Evolutionary conservation across 2,888 invertebrate genomes (phyloP).

Genomic region (Tipula lateralis): DNA sequence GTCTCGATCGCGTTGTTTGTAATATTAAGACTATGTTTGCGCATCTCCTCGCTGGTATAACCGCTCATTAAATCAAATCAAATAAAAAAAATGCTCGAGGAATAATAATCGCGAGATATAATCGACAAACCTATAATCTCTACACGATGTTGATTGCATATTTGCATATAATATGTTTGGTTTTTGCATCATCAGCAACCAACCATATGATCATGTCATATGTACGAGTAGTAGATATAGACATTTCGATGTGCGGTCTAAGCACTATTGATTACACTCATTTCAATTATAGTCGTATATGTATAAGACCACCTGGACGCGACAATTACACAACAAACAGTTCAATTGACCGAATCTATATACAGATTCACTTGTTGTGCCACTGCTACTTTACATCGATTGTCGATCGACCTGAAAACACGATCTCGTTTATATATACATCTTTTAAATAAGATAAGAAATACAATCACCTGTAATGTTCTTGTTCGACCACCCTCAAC

Average conservation of each 20-base stretch:
- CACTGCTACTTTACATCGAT: background rate
- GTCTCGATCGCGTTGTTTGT: constrained; percentile 12
- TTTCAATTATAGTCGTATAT: too few relatives aligned
- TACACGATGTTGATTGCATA: background rate
- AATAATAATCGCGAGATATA: background rate
- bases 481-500: constrained; percentile 6
- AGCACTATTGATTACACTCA: background rate
- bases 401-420: background rate
- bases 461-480: background rate
- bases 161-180: background rate
- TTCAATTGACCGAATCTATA: background rate
- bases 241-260: background rate
- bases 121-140: constrained; percentile 24
- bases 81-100: background rate
- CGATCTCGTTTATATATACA: background rate
- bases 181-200: background rate
- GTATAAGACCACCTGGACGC: background rate
- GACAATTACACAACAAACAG: background rate
- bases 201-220: background rate
- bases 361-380: background rate
- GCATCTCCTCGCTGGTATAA: background rate
- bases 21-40: background rate
- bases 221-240: background rate
- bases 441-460: too few relatives aligned
- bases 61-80: background rate